These are phyloP conservation scores for Euschistus heros DNA, from an alignment of 1,140 invertebrate genomes.

Conservation along the genomic window DNA sequence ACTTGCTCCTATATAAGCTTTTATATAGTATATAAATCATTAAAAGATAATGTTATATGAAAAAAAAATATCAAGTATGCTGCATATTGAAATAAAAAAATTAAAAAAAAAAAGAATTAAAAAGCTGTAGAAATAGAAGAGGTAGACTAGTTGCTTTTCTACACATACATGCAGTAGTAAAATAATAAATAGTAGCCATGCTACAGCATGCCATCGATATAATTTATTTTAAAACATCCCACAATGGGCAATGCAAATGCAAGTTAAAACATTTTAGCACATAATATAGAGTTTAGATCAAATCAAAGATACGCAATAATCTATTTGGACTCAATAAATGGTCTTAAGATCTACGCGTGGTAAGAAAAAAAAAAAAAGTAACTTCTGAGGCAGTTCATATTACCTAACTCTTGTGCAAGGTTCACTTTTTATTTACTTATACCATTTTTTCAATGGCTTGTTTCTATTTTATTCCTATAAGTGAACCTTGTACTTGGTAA, in stretches of 20 bases:
- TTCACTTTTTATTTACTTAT: neutral
- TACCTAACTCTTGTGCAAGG: neutral
- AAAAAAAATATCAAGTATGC: neutral
- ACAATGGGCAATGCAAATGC: conserved; percentile 15
- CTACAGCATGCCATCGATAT: conserved; percentile 14
- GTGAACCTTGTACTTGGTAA: conserved; percentile 10
- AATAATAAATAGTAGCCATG: conserved; percentile 10
- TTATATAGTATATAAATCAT: neutral
- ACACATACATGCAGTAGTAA: conserved; percentile 7
- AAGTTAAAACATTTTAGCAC: conserved; percentile 14
- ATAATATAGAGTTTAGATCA: conserved; percentile 11
- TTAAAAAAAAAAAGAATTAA: conserved; percentile 9
- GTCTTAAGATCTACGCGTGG: conserved; percentile 1
- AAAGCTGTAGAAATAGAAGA: conserved; percentile 8
- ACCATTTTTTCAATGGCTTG: too few species aligned
- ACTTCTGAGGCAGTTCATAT: conserved; percentile 12
- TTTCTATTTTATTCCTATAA: neutral
- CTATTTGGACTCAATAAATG: conserved; percentile 10
- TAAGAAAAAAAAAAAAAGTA: conserved; percentile 4
- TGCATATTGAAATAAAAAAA: conserved; percentile 1
- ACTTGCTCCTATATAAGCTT: conserved; percentile 5
- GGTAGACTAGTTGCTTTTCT: conserved; percentile 11
- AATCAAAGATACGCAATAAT: neutral
- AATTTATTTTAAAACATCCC: conserved; percentile 11
- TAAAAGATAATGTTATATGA: neutral